These are phyloP conservation scores for Isurus oxyrinchus DNA, from an alignment of 2,113 vertebrate species.

Conservation along the genomic window DNA sequence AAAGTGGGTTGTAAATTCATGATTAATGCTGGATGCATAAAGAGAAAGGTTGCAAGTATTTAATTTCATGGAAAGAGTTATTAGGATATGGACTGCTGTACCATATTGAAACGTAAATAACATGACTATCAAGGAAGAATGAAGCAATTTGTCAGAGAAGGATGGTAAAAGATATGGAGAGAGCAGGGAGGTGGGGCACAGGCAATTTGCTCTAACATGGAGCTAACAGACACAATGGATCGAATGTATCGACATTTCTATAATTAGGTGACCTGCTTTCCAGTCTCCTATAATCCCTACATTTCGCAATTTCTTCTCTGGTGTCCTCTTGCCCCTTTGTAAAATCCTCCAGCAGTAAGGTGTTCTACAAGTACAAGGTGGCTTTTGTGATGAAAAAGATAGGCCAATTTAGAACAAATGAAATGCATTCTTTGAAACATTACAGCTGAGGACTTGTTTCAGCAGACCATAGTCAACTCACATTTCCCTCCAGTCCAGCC, in stretches of 20 bases:
- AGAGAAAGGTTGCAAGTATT: not conserved
- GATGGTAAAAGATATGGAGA: too few relatives aligned
- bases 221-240: not conserved
- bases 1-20: not conserved
- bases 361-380: not conserved
- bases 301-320: not conserved
- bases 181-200: not conserved
- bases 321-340: not conserved
- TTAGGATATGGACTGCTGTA: not conserved
- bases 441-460: not conserved
- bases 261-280: not conserved
- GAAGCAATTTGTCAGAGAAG: not conserved
- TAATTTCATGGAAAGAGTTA: not conserved
- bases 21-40: not conserved
- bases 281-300: not conserved
- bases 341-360: not conserved
- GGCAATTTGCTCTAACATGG: not conserved
- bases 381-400: not conserved
- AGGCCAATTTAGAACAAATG: not conserved
- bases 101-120: not conserved
- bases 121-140: not conserved
- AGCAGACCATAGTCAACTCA: conserved; percentile 50
- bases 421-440: not conserved
- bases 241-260: not conserved
- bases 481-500: conserved; percentile 74